Evolutionary conservation across 2,888 invertebrate genomes (phyloP).

Genomic region (Kuschelorhynchus macadamiae): DNA sequence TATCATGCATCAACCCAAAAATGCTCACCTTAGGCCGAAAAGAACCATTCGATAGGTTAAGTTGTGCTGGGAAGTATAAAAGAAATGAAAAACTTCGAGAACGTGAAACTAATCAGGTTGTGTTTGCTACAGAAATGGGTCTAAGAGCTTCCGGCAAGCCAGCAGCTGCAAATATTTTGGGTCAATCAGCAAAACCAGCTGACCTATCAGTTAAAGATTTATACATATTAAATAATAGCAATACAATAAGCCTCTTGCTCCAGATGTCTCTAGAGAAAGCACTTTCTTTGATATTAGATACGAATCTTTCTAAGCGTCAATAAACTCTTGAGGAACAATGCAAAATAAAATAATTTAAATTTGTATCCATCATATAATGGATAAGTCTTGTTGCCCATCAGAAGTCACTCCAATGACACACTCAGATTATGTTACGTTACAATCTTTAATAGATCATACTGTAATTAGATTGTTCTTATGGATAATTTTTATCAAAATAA

Average conservation of each 20-base stretch:
- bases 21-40: not conserved
- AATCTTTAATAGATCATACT: constrained; percentile 7
- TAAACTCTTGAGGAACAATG: no score
- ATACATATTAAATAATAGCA: constrained; percentile 8
- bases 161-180: constrained; percentile 15
- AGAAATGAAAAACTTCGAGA: constrained; percentile 6
- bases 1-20: not conserved
- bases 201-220: not conserved
- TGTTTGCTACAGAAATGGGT: constrained; percentile 7
- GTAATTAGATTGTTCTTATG: constrained; percentile 2
- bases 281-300: constrained; percentile 8
- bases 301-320: constrained; percentile 5
- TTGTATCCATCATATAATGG: no score
- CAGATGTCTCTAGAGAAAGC: constrained; percentile 13
- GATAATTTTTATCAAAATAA: not conserved
- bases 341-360: no score
- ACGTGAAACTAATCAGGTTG: constrained; percentile 2
- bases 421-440: constrained; percentile 5
- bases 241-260: not conserved
- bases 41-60: no score
- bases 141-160: constrained; percentile 11
- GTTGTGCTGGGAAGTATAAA: not conserved
- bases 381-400: not conserved
- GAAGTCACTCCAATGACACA: not conserved
- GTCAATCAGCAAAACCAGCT: constrained; percentile 3